Base-by-base conservation (phyloP, 2,113 vertebrate genomes). In the Caranx melampygus region DNA sequence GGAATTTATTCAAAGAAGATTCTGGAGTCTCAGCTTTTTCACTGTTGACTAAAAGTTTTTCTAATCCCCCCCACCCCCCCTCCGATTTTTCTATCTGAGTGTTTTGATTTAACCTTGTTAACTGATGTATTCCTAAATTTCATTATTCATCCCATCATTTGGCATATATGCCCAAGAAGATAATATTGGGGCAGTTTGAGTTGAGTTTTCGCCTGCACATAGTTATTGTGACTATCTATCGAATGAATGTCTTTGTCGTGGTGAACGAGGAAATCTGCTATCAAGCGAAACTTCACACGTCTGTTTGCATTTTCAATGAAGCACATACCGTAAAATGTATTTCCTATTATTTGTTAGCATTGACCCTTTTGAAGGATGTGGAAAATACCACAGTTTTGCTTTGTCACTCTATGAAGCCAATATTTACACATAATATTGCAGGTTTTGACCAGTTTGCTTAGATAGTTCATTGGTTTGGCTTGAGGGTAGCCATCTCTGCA, bases 1-100 rank as follows among this genome's bases (percentile, higher is more conserved):
- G 92, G 90, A 95, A 85, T 95, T 93, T 92, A 95, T 96, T 96
- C 95, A 94, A 84, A 85, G 42, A 47, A 49, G 16, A 88, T 66
- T 62, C 66, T 66, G 55, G 62, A 85, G 79, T 94, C 94, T 95
- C 10, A 94, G 63, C 67, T 83, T 91, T 88, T 86, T 68, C 72
- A 90, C 61, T 80, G 78, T 88, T 88, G 78, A 89, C 82, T 84
- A 73, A 72, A 82, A 33, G 49, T 60, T 81, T 91, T 87, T 91
- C 76, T 83, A 84, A 87, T 65, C 14, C 62, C 74, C 81, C 82
- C 34, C 62, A 74, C 81, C 82, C 34, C 58, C 34, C 58, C 54
- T 5, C 57, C 61, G 20, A 45, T 85, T 78, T 85, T 81, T 87
- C 67, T 90, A 90, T 83, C 49, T 58, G 18, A 78, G 75, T 3